Conservation (phyloP, 1,140 invertebrate species). For the Achroia grisella region DNA sequence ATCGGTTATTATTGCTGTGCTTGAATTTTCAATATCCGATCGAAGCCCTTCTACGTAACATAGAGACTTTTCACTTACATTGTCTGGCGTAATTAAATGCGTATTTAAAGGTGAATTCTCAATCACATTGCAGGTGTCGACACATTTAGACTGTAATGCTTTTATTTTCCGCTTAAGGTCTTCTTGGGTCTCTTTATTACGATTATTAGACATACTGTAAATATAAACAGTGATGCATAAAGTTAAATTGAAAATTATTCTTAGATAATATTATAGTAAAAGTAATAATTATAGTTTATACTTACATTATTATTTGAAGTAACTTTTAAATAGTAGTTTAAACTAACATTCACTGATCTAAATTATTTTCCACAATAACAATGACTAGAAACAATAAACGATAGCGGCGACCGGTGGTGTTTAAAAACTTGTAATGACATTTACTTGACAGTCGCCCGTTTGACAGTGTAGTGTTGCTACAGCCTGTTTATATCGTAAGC, state of each 20-base stretch:
- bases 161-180: slow-evolving; percentile 39
- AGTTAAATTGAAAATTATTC: background rate
- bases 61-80: slow-evolving; percentile 27
- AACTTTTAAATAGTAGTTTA: too few species aligned
- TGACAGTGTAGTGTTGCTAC: too few species aligned
- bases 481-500: too few species aligned
- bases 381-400: too few species aligned
- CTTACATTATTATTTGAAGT: too few species aligned
- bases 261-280: too few species aligned
- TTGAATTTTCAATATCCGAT: slow-evolving; percentile 39
- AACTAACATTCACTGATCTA: too few species aligned
- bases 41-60: slow-evolving; percentile 40
- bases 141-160: slow-evolving; percentile 31
- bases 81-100: slow-evolving; percentile 16
- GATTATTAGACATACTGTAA: slow-evolving; percentile 25
- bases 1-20: slow-evolving; percentile 33
- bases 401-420: too few species aligned
- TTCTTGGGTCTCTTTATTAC: slow-evolving; percentile 36
- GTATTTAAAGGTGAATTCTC: slow-evolving; percentile 32
- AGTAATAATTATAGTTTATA: too few species aligned
- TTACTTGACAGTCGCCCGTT: too few species aligned
- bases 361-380: too few species aligned
- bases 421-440: too few species aligned
- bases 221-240: background rate
- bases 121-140: slow-evolving; percentile 41